phyloP scores from a whole-genome alignment of 2,888 invertebrate species.

The Venusia cambrica region DNA sequence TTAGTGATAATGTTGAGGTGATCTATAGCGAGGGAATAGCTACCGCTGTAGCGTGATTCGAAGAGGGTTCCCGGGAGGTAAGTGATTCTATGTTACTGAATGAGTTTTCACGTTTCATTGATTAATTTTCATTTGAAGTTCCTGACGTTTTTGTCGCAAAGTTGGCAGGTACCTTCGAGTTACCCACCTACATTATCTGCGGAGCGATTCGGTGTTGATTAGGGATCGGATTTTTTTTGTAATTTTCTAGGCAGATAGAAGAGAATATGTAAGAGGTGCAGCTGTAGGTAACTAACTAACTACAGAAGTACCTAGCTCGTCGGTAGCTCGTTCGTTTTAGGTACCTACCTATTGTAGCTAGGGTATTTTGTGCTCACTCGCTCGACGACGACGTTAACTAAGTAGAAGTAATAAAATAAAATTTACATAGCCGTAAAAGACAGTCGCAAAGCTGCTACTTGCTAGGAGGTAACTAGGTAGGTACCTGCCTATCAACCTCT shows the following conservation, averaged over 20 bases:
- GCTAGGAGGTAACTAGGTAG: too few relatives aligned
- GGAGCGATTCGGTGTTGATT: too few relatives aligned
- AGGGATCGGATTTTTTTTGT: too few relatives aligned
- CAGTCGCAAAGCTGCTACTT: conserved; percentile 14
- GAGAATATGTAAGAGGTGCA: too few relatives aligned
- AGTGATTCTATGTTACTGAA: conserved; percentile 23
- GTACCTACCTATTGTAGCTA: too few relatives aligned
- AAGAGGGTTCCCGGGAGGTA: conserved; percentile 14
- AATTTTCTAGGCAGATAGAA: conserved; percentile 1
- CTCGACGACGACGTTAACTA: conserved; percentile 22
- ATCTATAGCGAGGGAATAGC: conserved; percentile 23
- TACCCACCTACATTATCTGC: too few relatives aligned
- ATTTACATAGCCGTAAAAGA: conserved; percentile 38
- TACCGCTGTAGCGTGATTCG: conserved; percentile 1
- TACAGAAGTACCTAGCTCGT: too few relatives aligned
- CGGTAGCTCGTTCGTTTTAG: too few relatives aligned
- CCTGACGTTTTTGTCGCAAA: neutral
- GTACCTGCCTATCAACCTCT: too few relatives aligned
- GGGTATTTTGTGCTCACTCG: too few relatives aligned
- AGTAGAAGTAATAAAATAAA: conserved; percentile 29
- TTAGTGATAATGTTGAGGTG: conserved; percentile 49
- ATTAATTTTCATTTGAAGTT: conserved; percentile 17
- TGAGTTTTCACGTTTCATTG: conserved; percentile 28
- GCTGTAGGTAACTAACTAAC: conserved; percentile 1
- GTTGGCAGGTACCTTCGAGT: too few relatives aligned